Percentiles rank a stretch among this genome's conserved stretches.
phyloP scores from a whole-genome alignment of 1,140 invertebrate genomes.

The Leptopilina clavipes region DNA sequence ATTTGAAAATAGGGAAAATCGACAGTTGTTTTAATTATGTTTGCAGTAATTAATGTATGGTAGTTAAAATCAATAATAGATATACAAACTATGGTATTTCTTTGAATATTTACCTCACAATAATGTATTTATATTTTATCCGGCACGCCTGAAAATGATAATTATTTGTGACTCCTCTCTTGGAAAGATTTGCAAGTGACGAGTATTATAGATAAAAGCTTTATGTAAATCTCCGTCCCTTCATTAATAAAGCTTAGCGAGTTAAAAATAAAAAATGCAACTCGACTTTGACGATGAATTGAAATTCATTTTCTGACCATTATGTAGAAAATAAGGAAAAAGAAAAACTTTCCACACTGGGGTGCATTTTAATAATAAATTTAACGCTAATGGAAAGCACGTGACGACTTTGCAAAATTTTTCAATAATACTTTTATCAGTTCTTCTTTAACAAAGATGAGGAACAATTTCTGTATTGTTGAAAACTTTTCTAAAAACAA shows the following conservation, averaged over 20 bases:
- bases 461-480: no score
- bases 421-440: neutral
- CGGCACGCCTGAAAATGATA: neutral
- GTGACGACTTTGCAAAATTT: neutral
- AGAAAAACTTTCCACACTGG: neutral
- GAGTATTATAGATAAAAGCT: slow-evolving; percentile 47
- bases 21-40: no score
- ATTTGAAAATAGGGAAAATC: no score
- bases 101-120: no score
- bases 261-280: neutral
- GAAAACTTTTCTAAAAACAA: no score
- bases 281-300: neutral
- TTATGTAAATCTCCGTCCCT: neutral
- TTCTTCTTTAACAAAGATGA: neutral
- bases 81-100: no score
- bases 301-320: neutral
- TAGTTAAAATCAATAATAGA: no score
- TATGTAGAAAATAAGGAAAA: neutral
- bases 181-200: neutral
- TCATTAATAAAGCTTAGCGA: slow-evolving; percentile 25
- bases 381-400: neutral
- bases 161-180: neutral
- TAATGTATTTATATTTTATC: no score
- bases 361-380: slow-evolving; percentile 1
- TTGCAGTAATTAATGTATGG: no score